Evolutionary conservation across 1,140 invertebrate species (phyloP), one percentile per base, ranked within the genome.

Genomic region (Drosophila pandora): DNA sequence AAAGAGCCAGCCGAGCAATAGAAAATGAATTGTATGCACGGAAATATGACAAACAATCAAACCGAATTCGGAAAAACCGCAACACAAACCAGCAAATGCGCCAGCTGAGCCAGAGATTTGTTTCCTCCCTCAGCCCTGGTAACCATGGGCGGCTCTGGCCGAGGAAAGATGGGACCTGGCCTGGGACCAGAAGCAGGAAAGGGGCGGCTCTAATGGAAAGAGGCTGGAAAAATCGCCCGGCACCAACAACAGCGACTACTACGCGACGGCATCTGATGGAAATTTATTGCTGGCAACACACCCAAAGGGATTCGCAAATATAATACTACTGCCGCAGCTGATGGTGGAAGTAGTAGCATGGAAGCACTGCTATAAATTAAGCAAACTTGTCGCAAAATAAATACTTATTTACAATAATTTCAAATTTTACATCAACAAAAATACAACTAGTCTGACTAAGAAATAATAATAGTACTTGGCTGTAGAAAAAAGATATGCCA

Each of bases 31-130:
- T 84, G 80, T 84, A 71, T 76, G 68, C 67, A 76, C 52, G 79
- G 71, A 87, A 85, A 88, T 87, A 87, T 88, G 83, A 88, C 83
- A 88, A 88, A 83, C 83, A 87, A 88, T 88, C 83, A 88, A 76
- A 79, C 54, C 59, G 82, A 79, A 76, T 88, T 79, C 62, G 64
- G 56, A 59, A 88, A 88, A 76, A 88, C 83, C 83, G 79, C 83
- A 87, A 76, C 65, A 68, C 55, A 75, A 68, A 54, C 78, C 80
- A 81, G 53, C 67, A 61, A 76, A 76, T 60, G 69, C 64, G 76
- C 80, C 82, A 87, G 83, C 83, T 87, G 83, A 83, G 84, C 83
- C 76, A 53, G 71, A 88, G 83, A 87, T 87, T 87, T 87, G 83
- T 88, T 87, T 45, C 62, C 17, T 82, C 41, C 62, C 2, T 0